Percentiles rank a stretch among this genome's conserved stretches.
Evolutionary conservation across 2,113 vertebrate species (phyloP).

Genomic region (Psammodynastes pulverulentus): DNA sequence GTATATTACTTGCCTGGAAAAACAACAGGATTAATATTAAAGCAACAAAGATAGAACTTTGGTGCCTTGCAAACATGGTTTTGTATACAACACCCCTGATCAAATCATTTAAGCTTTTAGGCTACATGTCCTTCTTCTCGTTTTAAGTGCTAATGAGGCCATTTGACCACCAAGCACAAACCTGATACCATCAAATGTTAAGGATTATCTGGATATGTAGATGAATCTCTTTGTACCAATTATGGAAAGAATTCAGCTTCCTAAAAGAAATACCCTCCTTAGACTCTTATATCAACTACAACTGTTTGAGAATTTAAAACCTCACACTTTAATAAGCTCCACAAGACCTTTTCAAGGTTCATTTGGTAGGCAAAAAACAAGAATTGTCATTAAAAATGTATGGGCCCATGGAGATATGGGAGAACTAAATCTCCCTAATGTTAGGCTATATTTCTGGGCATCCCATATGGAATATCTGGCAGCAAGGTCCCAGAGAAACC

Average conservation of each 20-base stretch:
- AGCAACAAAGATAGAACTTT: neutral
- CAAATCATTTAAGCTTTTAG: neutral
- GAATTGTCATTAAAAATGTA: conserved; percentile 54
- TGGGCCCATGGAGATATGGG: conserved; percentile 40
- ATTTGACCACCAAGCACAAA: conserved; percentile 5
- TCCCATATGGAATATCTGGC: conserved; percentile 62
- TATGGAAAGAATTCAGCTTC: conserved; percentile 25
- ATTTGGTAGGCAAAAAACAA: conserved; percentile 41
- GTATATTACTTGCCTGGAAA: neutral
- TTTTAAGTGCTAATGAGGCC: conserved; percentile 21
- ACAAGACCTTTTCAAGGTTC: conserved; percentile 60
- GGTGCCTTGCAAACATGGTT: neutral
- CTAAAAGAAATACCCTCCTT: conserved; percentile 38
- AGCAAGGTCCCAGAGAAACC: conserved; percentile 48
- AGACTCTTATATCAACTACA: conserved; percentile 22
- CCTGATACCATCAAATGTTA: accelerated
- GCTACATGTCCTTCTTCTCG: neutral
- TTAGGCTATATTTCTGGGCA: conserved; percentile 60
- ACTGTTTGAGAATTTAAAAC: conserved; percentile 46
- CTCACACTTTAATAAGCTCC: conserved; percentile 37
- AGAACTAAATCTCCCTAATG: conserved; percentile 45
- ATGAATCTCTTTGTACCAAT: neutral
- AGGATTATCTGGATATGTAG: conserved; percentile 12
- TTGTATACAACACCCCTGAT: neutral
- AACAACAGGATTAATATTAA: neutral